These are phyloP conservation scores for Drosophila barbarae DNA, from an alignment of 2,888 invertebrate species.

Conservation along the genomic window DNA sequence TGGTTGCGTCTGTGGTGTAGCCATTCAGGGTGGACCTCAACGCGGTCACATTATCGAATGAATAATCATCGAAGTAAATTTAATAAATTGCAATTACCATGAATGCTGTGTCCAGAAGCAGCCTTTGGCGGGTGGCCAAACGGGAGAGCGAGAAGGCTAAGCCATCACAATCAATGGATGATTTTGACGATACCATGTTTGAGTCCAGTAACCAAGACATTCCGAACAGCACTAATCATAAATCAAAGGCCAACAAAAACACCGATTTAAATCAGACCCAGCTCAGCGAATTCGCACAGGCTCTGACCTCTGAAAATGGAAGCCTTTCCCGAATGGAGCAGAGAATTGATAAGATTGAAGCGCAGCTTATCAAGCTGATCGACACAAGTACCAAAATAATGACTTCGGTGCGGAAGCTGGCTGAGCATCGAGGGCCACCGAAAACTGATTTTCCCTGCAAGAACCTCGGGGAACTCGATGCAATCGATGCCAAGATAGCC, in stretches of 20 bases:
- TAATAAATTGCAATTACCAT: background rate
- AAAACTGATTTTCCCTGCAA: conserved; percentile 11
- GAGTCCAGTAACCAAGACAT: background rate
- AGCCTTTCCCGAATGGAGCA: background rate
- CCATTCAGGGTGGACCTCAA: conserved; percentile 1
- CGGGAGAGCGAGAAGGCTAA: conserved; percentile 1
- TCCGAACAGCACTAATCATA: background rate
- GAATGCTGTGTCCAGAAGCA: conserved; percentile 2
- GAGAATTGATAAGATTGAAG: conserved; percentile 4
- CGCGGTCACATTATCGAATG: background rate
- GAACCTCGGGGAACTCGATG: background rate
- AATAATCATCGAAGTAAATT: background rate
- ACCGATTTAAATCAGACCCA: background rate
- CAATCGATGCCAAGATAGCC: conserved; percentile 1
- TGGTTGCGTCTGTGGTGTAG: background rate
- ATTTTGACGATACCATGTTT: conserved; percentile 5
- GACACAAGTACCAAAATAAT: conserved; percentile 2
- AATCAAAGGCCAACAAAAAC: background rate
- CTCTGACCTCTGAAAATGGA: conserved; percentile 1
- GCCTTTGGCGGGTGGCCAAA: conserved; percentile 6
- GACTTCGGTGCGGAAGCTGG: background rate
- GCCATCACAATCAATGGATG: background rate
- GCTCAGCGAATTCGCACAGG: background rate
- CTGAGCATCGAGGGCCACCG: background rate
- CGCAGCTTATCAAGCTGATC: background rate